Evolutionary conservation across 1,140 invertebrate species (phyloP).

Genomic region (Caenorhabditis brenneri): DNA sequence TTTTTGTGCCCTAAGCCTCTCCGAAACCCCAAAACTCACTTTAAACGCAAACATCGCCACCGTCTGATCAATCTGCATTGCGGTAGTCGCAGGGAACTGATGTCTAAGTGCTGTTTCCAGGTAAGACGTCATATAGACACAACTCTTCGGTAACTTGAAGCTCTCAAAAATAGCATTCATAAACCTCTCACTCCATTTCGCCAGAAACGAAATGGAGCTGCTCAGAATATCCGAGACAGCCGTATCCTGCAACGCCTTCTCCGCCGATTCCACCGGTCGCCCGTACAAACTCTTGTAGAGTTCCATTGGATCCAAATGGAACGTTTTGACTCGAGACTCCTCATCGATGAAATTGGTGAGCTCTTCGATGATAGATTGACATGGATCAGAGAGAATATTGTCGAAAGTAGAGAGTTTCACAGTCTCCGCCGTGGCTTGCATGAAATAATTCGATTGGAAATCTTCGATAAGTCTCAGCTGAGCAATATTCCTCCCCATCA

Average conservation of each 20-base stretch:
- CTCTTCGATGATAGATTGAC: background rate
- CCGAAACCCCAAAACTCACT: background rate
- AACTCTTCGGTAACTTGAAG: constrained; percentile 6
- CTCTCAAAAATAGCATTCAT: constrained; percentile 23
- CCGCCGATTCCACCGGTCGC: background rate
- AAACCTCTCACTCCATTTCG: constrained; percentile 47
- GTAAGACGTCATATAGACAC: constrained; percentile 11
- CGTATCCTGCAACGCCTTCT: constrained; percentile 1
- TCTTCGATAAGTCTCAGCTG: constrained; percentile 3
- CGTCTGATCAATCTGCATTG: constrained; percentile 13
- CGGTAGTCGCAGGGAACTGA: constrained; percentile 24
- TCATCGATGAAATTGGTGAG: background rate
- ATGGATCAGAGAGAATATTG: constrained; percentile 11
- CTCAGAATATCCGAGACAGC: constrained; percentile 33
- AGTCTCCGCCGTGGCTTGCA: background rate
- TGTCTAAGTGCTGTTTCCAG: constrained; percentile 37
- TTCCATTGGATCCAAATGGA: constrained; percentile 20
- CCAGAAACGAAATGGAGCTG: constrained; percentile 45
- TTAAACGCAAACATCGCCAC: constrained; percentile 39
- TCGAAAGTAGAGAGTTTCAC: constrained; percentile 1
- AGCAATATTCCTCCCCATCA: background rate
- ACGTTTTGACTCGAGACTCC: background rate
- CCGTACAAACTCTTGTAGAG: background rate
- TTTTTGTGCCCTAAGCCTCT: too few relatives aligned
- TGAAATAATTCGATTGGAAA: constrained; percentile 32